A percentile compares a stretch with the other conserved stretches of the same genome.
These are phyloP conservation scores for Pocillopora damicornis DNA, from an alignment of 64 coral and sea anemone genomes.

Conservation along the genomic window DNA sequence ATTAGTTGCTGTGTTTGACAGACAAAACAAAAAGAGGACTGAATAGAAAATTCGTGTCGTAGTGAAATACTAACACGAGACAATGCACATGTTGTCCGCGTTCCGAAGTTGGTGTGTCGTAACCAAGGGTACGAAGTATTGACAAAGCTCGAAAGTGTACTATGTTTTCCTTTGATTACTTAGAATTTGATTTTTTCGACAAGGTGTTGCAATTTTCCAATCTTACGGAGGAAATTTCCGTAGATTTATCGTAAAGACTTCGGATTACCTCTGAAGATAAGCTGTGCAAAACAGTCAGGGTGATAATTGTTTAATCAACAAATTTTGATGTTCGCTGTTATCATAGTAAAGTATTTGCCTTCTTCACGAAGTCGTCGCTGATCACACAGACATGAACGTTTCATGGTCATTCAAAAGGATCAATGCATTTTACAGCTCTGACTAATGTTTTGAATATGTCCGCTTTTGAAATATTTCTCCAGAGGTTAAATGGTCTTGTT, in stretches of 20 bases:
- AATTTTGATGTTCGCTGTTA: conserved; percentile 26
- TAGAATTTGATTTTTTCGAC: not conserved
- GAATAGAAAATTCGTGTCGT: not conserved
- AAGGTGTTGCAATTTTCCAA: not conserved
- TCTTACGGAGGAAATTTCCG: not conserved
- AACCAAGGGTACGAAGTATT: conserved; percentile 15
- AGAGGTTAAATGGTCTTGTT: no score
- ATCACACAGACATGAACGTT: not conserved
- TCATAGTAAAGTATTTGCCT: conserved; percentile 2
- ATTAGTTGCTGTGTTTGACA: not conserved
- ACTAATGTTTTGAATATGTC: no score
- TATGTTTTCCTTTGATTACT: not conserved
- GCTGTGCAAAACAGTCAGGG: not conserved
- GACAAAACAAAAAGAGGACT: not conserved
- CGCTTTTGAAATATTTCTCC: no score
- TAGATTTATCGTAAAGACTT: not conserved
- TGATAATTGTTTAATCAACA: conserved; percentile 23
- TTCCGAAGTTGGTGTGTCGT: conserved; percentile 27
- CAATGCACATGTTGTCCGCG: not conserved
- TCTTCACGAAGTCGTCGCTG: not conserved
- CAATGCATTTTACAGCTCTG: not conserved
- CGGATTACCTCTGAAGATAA: conserved; percentile 19
- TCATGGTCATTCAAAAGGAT: not conserved
- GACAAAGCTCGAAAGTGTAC: not conserved
- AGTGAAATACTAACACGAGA: not conserved